Conservation (phyloP, 1,140 invertebrate genomes). For the Pollicipes pollicipes region DNA sequence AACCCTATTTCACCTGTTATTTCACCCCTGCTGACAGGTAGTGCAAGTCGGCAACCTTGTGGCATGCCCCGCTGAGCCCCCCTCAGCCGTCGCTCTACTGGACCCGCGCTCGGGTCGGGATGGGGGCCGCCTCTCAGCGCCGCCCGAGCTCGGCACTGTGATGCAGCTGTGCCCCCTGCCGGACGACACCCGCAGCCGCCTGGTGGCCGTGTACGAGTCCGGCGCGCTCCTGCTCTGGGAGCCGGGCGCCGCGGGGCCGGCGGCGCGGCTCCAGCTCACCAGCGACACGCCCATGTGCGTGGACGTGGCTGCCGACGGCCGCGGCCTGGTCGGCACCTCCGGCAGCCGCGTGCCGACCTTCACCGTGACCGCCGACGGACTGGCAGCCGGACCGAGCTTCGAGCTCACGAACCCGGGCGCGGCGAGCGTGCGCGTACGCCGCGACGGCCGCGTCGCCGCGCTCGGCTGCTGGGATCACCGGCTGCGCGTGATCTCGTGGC, state of each 20-base stretch:
- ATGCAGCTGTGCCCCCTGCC: conserved; percentile 7
- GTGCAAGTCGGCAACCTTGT: neutral
- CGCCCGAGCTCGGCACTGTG: conserved; percentile 6
- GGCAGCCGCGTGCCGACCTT: neutral
- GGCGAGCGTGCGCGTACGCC: neutral
- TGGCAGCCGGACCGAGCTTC: neutral
- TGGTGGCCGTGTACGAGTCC: neutral
- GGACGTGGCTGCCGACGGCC: neutral
- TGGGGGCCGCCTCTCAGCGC: neutral
- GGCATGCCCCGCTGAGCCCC: neutral
- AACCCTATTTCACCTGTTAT: too few relatives aligned
- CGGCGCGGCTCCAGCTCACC: neutral
- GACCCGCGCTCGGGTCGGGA: neutral
- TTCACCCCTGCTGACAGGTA: too few relatives aligned
- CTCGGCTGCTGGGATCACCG: neutral
- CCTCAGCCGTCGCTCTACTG: neutral
- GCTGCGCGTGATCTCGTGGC: neutral
- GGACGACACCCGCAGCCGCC: too few relatives aligned
- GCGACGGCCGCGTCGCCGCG: neutral
- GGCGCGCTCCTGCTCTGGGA: neutral
- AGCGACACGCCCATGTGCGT: neutral
- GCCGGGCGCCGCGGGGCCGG: too few relatives aligned
- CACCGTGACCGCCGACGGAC: neutral
- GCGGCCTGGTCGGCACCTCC: neutral
- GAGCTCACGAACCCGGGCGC: neutral